A percentile compares a stretch with the other conserved stretches of the same genome.
These are phyloP conservation scores for Phocoena phocoena DNA, from an alignment of 2,113 vertebrate genomes.

Conservation along the genomic window DNA sequence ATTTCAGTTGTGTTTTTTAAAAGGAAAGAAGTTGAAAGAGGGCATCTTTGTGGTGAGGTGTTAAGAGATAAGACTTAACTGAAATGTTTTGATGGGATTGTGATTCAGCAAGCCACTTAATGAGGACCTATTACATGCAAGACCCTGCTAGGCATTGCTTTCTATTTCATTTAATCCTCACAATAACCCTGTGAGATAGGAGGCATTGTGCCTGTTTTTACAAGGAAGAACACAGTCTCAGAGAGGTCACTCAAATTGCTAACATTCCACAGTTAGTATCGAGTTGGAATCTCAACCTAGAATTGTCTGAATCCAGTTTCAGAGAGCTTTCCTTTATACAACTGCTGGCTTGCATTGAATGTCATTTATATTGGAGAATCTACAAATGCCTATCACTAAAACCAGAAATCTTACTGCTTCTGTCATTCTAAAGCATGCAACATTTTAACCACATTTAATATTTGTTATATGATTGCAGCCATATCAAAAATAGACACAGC, in stretches of 20 bases:
- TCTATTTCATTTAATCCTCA: neutral
- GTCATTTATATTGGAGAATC: neutral
- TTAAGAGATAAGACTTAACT: neutral
- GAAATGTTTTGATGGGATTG: neutral
- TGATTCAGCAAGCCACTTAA: neutral
- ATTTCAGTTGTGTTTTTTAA: conserved; percentile 16
- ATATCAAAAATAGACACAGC: neutral
- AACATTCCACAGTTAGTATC: neutral
- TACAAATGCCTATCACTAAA: neutral
- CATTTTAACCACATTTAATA: neutral
- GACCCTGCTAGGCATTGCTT: neutral
- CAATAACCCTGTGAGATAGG: neutral
- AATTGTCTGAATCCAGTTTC: neutral
- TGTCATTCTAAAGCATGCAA: neutral
- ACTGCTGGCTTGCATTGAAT: no score
- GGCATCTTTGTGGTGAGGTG: neutral
- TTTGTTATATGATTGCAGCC: neutral
- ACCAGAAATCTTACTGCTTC: neutral
- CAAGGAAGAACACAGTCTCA: neutral
- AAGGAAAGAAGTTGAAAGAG: conserved; percentile 3
- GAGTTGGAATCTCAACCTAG: neutral
- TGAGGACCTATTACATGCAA: neutral
- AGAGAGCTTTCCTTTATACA: neutral
- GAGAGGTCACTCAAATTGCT: neutral
- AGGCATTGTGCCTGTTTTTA: neutral